phyloP scores from a whole-genome alignment of 2,888 invertebrate genomes.

The Thera britannica region DNA sequence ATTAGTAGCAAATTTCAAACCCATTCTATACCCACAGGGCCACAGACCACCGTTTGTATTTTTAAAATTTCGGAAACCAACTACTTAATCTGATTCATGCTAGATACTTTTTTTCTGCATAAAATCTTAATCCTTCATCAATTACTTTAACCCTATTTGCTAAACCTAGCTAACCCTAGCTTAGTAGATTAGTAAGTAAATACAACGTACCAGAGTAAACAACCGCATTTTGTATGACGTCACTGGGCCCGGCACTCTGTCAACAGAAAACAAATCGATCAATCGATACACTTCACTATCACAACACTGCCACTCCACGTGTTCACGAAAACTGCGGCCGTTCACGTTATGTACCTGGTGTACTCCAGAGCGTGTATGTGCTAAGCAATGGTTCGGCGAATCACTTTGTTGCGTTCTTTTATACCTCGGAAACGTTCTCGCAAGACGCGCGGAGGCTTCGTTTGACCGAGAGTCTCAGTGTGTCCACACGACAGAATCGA shows the following conservation, averaged over 20 bases:
- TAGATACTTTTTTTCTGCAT: too few species aligned
- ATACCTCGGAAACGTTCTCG: conserved; percentile 81
- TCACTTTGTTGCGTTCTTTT: conserved; percentile 76
- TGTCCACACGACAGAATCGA: conserved; percentile 53
- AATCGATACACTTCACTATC: conserved; percentile 47
- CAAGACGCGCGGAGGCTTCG: conserved; percentile 72
- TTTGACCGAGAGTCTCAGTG: conserved; percentile 59
- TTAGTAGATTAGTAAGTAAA: too few species aligned
- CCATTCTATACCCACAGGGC: too few species aligned
- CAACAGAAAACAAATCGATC: conserved; percentile 72
- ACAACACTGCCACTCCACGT: conserved; percentile 51
- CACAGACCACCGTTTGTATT: too few species aligned
- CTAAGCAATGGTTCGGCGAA: conserved; percentile 77
- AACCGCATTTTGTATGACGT: conserved; percentile 71
- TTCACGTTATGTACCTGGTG: conserved; percentile 45
- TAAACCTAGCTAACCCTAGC: too few species aligned
- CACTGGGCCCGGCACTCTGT: conserved; percentile 66
- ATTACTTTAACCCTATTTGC: background rate
- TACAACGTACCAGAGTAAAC: conserved; percentile 67
- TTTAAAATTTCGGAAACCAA: too few species aligned
- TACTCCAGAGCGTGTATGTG: conserved; percentile 59
- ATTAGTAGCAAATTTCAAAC: too few species aligned
- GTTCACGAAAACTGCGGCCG: conserved; percentile 15
- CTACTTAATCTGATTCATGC: too few species aligned
- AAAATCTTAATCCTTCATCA: too few species aligned